These are phyloP conservation scores for Galemys pyrenaicus DNA, from an alignment of 2,113 vertebrate genomes.

Conservation along the genomic window DNA sequence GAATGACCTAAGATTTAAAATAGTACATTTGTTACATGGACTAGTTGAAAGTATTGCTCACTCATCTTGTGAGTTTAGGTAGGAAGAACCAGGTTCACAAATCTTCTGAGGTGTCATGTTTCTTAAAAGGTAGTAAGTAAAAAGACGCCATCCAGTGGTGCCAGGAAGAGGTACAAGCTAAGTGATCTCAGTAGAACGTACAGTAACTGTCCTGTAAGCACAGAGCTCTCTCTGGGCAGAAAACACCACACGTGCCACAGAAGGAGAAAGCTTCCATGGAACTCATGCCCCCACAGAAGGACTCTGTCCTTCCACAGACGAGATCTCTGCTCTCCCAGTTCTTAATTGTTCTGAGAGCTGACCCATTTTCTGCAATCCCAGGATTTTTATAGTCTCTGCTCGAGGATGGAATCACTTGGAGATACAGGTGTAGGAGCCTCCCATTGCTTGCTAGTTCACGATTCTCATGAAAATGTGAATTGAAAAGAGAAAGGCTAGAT, in stretches of 20 bases:
- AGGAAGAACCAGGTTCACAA: neutral
- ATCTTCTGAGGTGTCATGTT: fast-evolving
- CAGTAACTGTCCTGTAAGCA: neutral
- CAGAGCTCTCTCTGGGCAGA: neutral
- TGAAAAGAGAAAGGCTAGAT: neutral
- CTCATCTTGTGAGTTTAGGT: neutral
- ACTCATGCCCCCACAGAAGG: neutral
- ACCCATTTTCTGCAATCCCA: neutral
- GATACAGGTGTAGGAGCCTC: neutral
- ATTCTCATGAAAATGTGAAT: too few relatives aligned
- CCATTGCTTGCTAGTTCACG: neutral
- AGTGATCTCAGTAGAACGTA: neutral
- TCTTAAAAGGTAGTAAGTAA: neutral
- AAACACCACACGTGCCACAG: neutral
- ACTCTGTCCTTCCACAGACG: neutral
- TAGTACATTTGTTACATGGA: neutral
- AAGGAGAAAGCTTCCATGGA: neutral
- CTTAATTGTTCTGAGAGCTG: neutral
- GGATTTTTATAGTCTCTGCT: neutral
- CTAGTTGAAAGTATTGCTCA: neutral
- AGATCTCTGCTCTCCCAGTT: neutral
- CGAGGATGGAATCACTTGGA: neutral
- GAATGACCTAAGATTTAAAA: neutral
- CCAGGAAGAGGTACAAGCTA: neutral
- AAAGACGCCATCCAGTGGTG: neutral